phyloP scores from a whole-genome alignment of 2,888 invertebrate genomes.

The Acleris cristana region DNA sequence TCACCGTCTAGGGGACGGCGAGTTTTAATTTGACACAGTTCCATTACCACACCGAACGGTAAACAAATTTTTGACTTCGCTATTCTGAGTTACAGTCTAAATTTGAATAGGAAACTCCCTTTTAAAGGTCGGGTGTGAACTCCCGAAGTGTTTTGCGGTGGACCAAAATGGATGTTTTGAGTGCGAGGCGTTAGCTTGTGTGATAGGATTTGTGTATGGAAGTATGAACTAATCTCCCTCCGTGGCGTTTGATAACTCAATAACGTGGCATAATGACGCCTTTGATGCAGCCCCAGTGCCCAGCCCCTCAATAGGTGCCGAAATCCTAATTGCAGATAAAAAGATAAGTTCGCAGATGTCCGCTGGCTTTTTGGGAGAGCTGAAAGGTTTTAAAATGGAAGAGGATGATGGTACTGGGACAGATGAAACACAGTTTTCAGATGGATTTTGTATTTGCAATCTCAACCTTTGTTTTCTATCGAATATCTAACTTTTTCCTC shows the following conservation, averaged over 20 bases:
- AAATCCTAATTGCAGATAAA: conserved; percentile 84
- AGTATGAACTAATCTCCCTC: conserved; percentile 83
- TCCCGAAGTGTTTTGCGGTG: conserved; percentile 68
- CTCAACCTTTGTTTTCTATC: no score
- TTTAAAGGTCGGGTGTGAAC: conserved; percentile 47
- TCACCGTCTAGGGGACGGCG: conserved; percentile 63
- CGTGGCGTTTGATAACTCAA: conserved; percentile 80
- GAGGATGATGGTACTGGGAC: background rate
- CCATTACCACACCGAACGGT: conserved; percentile 39
- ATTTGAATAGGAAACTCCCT: conserved; percentile 40
- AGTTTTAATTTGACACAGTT: conserved; percentile 52
- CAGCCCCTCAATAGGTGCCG: conserved; percentile 60
- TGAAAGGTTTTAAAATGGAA: conserved; percentile 1
- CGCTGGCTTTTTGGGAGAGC: conserved; percentile 39
- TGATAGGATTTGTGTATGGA: conserved; percentile 84
- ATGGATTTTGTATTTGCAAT: no score
- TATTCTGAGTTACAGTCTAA: conserved; percentile 38
- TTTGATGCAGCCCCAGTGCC: conserved; percentile 64
- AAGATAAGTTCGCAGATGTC: conserved; percentile 76
- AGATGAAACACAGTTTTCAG: background rate
- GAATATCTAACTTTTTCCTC: no score
- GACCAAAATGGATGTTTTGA: conserved; percentile 79
- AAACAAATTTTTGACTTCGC: conserved; percentile 43
- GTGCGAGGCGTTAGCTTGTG: conserved; percentile 83
- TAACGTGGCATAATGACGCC: conserved; percentile 81